Base-by-base conservation (phyloP, 2,888 invertebrate genomes). In the Polymixis lichenea region DNA sequence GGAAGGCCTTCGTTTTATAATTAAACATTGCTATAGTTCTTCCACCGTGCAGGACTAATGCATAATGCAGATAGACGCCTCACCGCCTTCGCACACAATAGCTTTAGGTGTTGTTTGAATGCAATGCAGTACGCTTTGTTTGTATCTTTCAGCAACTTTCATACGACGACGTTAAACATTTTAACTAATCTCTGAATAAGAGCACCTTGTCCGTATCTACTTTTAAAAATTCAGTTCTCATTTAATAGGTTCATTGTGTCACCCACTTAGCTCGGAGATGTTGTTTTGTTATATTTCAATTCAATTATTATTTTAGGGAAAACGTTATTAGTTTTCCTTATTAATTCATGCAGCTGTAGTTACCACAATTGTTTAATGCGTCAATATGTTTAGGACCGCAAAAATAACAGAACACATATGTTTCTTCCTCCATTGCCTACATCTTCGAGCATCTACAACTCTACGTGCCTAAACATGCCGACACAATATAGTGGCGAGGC, bases 211-310 rank as follows among this genome's bases (percentile, higher is more conserved):
- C 17, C n/a, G 32, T 17, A 51, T 19, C 28, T 28, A 19, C 22
- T 53, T n/a, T 60, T 58, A 11, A 28, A 60, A 19, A 60, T 22
- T 38, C 17, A 7, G 4, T 49, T 32, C 28, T 46, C 28, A 46
- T 46, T n/a, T 55, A 46, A 19, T 28, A 51, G 28, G 56, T 55
- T 67, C 43, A 56, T 19, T 69, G n/a, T 72, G n/a, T 15, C n/a
- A 69, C 56, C n/a, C 8, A n/a, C 55, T 28, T 46, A 32, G n/a
- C 9, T 46, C 19, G 17, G 17, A 17, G 17, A 1, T 5, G 25
- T 65, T 17, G 25, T 25, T 61, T 15, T 65, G 19, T 72, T 65
- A 22, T 17, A 67, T 22, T 66, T 55, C 15, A 56, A 32, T 32
- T n/a, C 43, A 56, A 55, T 7, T 38, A 32, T 15, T 58, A 38